A percentile compares a stretch with the other conserved stretches of the same genome.
Conservation (phyloP, 2,888 invertebrate genomes). For the Ethmia dodecea region DNA sequence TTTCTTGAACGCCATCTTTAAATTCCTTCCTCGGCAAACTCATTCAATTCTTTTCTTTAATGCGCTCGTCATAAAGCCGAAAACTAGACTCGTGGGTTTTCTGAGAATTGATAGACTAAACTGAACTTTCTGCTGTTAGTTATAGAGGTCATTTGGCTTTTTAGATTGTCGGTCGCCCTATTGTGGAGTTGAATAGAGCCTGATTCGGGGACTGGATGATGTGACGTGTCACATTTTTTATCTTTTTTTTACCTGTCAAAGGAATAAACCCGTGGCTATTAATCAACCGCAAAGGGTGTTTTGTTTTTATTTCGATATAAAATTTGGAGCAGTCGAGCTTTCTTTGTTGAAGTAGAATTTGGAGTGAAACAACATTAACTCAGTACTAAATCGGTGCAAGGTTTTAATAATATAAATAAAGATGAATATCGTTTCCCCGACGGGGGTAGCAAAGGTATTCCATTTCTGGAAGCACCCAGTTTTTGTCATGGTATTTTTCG, state of each 20-base stretch:
- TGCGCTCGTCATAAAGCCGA: constrained; percentile 27
- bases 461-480: no score
- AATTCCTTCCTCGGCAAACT: constrained; percentile 41
- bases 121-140: constrained; percentile 38
- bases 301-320: constrained; percentile 20
- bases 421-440: no score
- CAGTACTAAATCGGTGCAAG: neutral
- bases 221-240: constrained; percentile 47
- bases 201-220: constrained; percentile 56
- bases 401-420: no score
- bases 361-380: neutral
- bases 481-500: no score
- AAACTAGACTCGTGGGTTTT: constrained; percentile 22
- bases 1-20: constrained; percentile 54
- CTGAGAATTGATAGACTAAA: constrained; percentile 21
- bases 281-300: constrained; percentile 40
- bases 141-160: constrained; percentile 42
- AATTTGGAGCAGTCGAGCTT: neutral
- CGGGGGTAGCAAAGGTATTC: no score
- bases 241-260: constrained; percentile 36
- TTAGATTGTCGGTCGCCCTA: constrained; percentile 35
- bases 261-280: constrained; percentile 45
- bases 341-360: neutral
- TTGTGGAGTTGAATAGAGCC: constrained; percentile 51
- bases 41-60: constrained; percentile 44